Conservation (phyloP, 2,113 vertebrate species). For the Cyphomyrus plagiostoma region DNA sequence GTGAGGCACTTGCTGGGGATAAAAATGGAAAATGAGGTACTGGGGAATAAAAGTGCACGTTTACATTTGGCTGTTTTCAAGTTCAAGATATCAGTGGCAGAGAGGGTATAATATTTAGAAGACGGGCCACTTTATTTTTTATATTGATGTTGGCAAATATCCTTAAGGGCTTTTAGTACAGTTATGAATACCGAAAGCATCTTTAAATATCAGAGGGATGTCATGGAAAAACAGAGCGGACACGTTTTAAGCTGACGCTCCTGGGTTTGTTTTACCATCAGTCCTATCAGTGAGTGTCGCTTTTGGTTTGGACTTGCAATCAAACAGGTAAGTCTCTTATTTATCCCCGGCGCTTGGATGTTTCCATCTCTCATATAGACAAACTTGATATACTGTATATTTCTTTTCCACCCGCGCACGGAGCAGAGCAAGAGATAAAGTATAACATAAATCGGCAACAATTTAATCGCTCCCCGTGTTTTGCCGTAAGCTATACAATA, state of each 20-base stretch:
- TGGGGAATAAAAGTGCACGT: constrained; percentile 12
- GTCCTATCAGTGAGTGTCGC: neutral
- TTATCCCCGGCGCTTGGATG: neutral
- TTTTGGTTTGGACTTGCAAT: constrained; percentile 15
- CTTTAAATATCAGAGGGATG: constrained; percentile 13
- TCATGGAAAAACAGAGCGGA: constrained; percentile 2
- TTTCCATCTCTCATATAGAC: constrained; percentile 7
- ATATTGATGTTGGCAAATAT: constrained; percentile 28
- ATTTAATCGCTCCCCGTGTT: neutral
- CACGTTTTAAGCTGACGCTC: neutral
- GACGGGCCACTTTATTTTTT: constrained; percentile 23
- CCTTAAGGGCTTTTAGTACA: constrained; percentile 27
- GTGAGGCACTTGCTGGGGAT: neutral
- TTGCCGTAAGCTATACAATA: neutral
- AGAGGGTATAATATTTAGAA: constrained; percentile 32
- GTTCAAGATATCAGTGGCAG: constrained; percentile 19
- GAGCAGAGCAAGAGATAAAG: neutral
- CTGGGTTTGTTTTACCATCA: constrained; percentile 1
- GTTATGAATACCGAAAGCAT: constrained; percentile 20
- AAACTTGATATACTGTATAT: neutral
- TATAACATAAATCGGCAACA: constrained; percentile 9
- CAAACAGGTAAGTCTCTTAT: constrained; percentile 1
- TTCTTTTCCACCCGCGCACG: neutral
- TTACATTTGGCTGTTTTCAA: constrained; percentile 20
- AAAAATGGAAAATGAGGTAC: constrained; percentile 16